Base-by-base conservation (phyloP, 2,797 vertebrate genomes). In the Chaetophractus vellerosus region DNA sequence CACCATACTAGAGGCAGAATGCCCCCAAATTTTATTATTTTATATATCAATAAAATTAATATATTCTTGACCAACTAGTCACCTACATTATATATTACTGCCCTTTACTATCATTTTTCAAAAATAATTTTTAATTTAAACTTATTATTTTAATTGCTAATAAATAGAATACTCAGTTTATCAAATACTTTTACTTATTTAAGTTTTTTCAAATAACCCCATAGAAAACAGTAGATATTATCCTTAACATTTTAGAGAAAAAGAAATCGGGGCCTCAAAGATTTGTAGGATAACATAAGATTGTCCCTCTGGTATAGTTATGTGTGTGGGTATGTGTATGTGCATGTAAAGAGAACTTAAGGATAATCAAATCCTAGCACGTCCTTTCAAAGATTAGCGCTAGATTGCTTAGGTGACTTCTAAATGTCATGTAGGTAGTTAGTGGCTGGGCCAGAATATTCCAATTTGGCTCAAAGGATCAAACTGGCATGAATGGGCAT, bases 61-160 rank as follows among this genome's bases (percentile, higher is more conserved):
- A 52, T 52, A 52, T 15, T 52, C 16, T 52, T 45, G 45, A 45
- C 45, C 10, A 45, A 45, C 45, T 14, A 52, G 50, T 52, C 14
- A 52, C 14, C 50, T 52, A 14, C 87, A 15, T 2, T 48, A 28
- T 19, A 72, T n/a, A 68, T 72, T 80, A 48, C 38, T 50, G 36
- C 23, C 31, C 50, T 88, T 82, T 66, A 48, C 10, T 52, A 52
- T 82, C 5, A 50, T 82, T 82, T 76, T 57, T 12, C 38, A 38
- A 33, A 72, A 36, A 57, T 76, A 66, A 33, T 45, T 64, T 88
- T 81, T 82, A 26, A 71, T 71, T 92, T 79, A 63, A 61, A 71
- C 19, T 6, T 91, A 12, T 19, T 86, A 26, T 52, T 78, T 80
- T 87, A 26, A 28, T 71, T 33, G n/a, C 26, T 86, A 24, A 23